A percentile compares a stretch with the other conserved stretches of the same genome.
Conservation (phyloP, 2,888 invertebrate genomes). For the Epistrophe grossulariae region DNA sequence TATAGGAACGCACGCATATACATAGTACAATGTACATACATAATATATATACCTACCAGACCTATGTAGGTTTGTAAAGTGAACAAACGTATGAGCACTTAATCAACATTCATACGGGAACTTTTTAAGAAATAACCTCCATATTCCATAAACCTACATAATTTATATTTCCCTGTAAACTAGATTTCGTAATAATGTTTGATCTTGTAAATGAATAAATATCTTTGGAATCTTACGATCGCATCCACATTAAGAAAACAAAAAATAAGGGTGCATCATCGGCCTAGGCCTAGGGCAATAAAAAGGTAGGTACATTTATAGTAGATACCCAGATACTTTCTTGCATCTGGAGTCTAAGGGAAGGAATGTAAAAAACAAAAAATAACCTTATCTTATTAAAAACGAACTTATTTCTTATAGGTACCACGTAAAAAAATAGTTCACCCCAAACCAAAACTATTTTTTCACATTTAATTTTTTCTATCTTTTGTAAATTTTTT, state of each 20-base stretch:
- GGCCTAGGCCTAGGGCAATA: slow-evolving; percentile 4
- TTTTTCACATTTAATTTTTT: background rate
- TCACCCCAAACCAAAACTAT: background rate
- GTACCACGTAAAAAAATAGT: background rate
- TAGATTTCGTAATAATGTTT: slow-evolving; percentile 8
- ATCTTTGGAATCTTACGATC: slow-evolving; percentile 21
- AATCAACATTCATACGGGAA: too few relatives aligned
- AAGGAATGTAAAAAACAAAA: background rate
- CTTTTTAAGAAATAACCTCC: too few relatives aligned
- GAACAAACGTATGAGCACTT: too few relatives aligned
- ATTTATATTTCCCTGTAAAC: background rate
- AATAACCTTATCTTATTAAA: slow-evolving; percentile 34
- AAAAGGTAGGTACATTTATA: background rate
- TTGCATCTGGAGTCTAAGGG: slow-evolving; percentile 21
- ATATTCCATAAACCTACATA: too few relatives aligned
- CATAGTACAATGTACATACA: too few relatives aligned
- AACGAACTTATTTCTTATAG: background rate
- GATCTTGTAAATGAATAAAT: slow-evolving; percentile 26
- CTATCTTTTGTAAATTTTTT: background rate
- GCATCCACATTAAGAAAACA: slow-evolving; percentile 18
- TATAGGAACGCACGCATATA: too few relatives aligned
- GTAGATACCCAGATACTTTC: background rate
- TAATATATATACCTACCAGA: too few relatives aligned
- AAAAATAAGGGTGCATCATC: slow-evolving; percentile 45
- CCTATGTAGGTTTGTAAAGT: too few relatives aligned